phyloP scores from a whole-genome alignment of 2,797 vertebrate species.

The Cyprinella venusta region DNA sequence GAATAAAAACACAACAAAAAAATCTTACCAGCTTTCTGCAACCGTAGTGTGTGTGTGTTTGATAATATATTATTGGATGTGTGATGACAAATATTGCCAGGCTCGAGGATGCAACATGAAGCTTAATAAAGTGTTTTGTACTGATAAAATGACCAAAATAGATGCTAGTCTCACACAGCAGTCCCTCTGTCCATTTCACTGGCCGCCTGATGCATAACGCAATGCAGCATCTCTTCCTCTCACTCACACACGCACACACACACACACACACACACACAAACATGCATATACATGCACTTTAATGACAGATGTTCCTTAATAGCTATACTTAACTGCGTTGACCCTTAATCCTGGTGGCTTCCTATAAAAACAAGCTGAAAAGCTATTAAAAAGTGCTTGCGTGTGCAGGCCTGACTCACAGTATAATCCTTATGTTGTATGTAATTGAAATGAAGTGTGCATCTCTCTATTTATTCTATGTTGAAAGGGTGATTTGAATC shows the following conservation, averaged over 20 bases:
- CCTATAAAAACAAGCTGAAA: slow-evolving; percentile 17
- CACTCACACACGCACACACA: not conserved
- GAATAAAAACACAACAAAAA: not conserved
- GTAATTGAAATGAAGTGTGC: slow-evolving; percentile 35
- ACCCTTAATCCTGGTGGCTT: slow-evolving; percentile 15
- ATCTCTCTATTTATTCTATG: slow-evolving; percentile 17
- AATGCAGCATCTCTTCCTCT: not conserved
- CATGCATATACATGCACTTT: not conserved
- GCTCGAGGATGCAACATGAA: not conserved
- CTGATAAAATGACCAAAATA: not conserved
- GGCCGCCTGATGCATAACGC: not conserved
- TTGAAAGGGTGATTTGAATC: slow-evolving; percentile 34
- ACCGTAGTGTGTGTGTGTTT: not conserved
- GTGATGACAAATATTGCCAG: not conserved
- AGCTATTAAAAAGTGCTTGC: slow-evolving; percentile 13
- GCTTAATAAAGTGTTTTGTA: not conserved
- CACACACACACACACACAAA: not conserved
- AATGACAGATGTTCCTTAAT: slow-evolving; percentile 18
- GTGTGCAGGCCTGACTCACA: not conserved
- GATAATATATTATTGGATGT: not conserved
- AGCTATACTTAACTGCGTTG: slow-evolving; percentile 10
- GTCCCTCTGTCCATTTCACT: not conserved
- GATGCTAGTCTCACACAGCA: not conserved
- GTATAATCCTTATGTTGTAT: slow-evolving; percentile 18
- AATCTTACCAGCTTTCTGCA: not conserved